Evolutionary conservation across 2,888 invertebrate species (phyloP).

Genomic region (Idaea straminata): DNA sequence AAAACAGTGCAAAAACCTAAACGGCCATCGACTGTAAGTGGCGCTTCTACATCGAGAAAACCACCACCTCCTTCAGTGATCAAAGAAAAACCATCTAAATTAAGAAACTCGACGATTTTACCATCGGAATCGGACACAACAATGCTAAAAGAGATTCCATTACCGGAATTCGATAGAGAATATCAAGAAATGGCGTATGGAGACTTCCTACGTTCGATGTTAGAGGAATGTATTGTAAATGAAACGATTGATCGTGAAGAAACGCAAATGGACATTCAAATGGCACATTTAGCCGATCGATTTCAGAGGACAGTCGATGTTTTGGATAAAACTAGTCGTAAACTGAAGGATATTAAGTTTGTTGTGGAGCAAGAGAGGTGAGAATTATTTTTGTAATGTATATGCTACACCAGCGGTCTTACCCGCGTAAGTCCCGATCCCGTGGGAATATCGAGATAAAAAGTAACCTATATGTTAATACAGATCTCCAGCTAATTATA

Average conservation of each 20-base stretch:
- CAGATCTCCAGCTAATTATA: not conserved
- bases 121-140: slow-evolving; percentile 35
- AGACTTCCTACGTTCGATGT: slow-evolving; percentile 56
- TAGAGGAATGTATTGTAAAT: slow-evolving; percentile 63
- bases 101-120: slow-evolving; percentile 41
- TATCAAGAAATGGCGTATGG: slow-evolving; percentile 59
- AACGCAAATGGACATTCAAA: slow-evolving; percentile 64
- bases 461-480: not conserved
- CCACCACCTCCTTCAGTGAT: slow-evolving; percentile 15
- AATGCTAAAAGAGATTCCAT: not conserved
- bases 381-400: slow-evolving; percentile 14
- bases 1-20: slow-evolving; percentile 41
- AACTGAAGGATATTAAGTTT: slow-evolving; percentile 71
- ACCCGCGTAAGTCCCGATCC: no score
- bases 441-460: not conserved
- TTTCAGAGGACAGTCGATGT: slow-evolving; percentile 67
- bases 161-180: slow-evolving; percentile 53
- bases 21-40: slow-evolving; percentile 43
- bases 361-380: slow-evolving; percentile 70
- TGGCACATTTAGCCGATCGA: slow-evolving; percentile 65
- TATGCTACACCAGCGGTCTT: not conserved
- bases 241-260: slow-evolving; percentile 66
- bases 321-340: slow-evolving; percentile 65
- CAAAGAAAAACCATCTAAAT: slow-evolving; percentile 44
- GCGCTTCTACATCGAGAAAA: slow-evolving; percentile 36